A percentile compares a stretch with the other conserved stretches of the same genome.
These are phyloP conservation scores for Drosophila acutilabella DNA, from an alignment of 2,888 invertebrate genomes.

Conservation along the genomic window DNA sequence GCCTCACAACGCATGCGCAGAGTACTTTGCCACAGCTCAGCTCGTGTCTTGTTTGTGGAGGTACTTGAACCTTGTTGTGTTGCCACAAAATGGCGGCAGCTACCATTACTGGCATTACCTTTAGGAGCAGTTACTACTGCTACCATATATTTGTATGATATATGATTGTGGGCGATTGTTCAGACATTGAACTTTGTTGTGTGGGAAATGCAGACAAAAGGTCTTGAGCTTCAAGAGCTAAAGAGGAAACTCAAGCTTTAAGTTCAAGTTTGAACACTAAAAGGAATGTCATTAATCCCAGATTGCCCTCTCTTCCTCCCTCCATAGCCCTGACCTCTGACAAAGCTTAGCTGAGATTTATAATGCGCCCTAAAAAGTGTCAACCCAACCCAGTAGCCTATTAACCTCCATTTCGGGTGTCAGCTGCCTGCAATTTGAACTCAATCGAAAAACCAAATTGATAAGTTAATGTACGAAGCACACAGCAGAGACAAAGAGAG, in stretches of 20 bases:
- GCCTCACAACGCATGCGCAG: constrained; percentile 65
- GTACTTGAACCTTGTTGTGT: constrained; percentile 74
- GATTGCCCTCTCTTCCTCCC: background rate
- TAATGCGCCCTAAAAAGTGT: constrained; percentile 70
- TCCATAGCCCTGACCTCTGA: constrained; percentile 43
- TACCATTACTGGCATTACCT: background rate
- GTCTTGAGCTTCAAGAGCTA: constrained; percentile 3
- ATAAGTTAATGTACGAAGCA: constrained; percentile 68
- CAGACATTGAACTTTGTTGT: constrained; percentile 60
- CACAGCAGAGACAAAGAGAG: constrained; percentile 11
- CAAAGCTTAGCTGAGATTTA: constrained; percentile 69
- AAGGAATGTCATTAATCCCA: constrained; percentile 41
- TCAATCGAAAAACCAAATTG: constrained; percentile 73
- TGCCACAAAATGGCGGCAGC: constrained; percentile 65
- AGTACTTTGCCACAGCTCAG: constrained; percentile 24
- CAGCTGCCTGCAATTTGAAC: constrained; percentile 77
- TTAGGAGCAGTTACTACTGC: constrained; percentile 2
- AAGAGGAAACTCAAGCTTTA: background rate
- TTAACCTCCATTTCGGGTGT: constrained; percentile 70
- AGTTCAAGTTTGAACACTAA: constrained; percentile 17
- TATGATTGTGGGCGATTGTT: constrained; percentile 62
- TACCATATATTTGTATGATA: constrained; percentile 45
- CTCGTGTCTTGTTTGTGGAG: constrained; percentile 50
- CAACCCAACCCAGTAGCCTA: constrained; percentile 72
- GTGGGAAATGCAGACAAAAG: constrained; percentile 39